phyloP scores from a whole-genome alignment of 2,113 vertebrate genomes.

The Geococcyx californianus region DNA sequence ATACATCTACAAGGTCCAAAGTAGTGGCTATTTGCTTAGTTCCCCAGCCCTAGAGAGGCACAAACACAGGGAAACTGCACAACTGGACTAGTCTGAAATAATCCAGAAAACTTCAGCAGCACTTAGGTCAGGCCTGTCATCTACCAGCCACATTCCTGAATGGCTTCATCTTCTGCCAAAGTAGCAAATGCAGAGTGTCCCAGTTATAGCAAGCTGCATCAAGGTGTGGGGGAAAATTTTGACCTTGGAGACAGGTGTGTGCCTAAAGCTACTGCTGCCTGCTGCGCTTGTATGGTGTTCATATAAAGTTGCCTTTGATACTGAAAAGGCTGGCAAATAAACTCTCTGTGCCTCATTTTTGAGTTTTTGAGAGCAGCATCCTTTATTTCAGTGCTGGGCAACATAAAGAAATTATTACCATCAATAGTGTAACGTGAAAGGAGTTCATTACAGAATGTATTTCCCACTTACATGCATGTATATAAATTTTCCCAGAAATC shows the following conservation, averaged over 20 bases:
- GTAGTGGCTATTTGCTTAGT: neutral
- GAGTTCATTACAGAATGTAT: no score
- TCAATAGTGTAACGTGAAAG: no score
- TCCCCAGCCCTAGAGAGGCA: neutral
- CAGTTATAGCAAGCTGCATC: neutral
- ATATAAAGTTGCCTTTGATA: no score
- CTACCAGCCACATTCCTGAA: neutral
- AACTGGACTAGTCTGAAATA: neutral
- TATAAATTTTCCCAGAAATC: no score
- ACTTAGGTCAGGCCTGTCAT: neutral
- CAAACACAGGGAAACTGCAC: accelerated
- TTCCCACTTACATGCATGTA: no score
- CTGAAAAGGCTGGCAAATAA: no score
- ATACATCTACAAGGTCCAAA: neutral
- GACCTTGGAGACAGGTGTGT: neutral
- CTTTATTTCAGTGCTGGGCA: no score
- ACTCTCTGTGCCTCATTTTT: no score
- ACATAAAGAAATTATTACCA: no score
- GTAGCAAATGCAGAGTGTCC: neutral
- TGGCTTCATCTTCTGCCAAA: neutral
- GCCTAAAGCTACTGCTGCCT: neutral
- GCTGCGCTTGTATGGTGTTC: accelerated
- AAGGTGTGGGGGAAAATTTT: neutral
- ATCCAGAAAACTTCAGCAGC: neutral
- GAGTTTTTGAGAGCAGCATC: no score